phyloP scores from a whole-genome alignment of 2,113 vertebrate species.

The Stercorarius parasiticus region DNA sequence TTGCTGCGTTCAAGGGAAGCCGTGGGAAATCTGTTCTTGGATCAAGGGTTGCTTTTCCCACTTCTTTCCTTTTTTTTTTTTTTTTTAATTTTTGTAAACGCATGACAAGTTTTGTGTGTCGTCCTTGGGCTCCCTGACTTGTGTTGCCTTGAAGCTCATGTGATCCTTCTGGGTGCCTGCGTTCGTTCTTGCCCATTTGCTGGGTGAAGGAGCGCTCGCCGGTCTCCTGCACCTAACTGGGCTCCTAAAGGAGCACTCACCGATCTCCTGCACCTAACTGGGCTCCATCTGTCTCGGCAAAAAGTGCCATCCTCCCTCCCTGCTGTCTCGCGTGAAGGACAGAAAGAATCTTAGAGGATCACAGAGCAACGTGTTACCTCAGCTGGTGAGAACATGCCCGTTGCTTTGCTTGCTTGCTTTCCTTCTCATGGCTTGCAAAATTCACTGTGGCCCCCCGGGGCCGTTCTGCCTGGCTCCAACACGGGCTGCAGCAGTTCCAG shows the following conservation, averaged over 20 bases:
- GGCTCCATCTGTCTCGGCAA: background rate
- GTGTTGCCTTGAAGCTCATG: background rate
- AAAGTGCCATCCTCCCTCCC: background rate
- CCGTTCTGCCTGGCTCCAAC: rapidly evolving
- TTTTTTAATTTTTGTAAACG: background rate
- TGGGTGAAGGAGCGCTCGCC: background rate
- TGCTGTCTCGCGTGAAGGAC: background rate
- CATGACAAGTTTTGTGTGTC: background rate
- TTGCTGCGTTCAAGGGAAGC: background rate
- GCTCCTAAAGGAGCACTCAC: background rate
- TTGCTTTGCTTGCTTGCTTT: background rate
- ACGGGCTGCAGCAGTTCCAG: background rate
- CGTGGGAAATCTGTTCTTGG: background rate
- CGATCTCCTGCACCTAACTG: background rate
- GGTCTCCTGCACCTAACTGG: background rate
- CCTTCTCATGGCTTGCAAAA: background rate
- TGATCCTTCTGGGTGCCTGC: background rate
- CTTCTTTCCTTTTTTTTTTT: background rate
- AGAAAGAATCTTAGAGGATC: background rate
- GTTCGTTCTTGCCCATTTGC: background rate
- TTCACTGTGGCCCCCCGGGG: background rate
- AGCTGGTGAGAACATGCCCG: background rate
- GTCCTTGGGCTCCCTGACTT: background rate
- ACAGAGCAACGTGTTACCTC: background rate
- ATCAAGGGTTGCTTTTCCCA: background rate